phyloP scores from a whole-genome alignment of 2,797 vertebrate genomes.

The Propithecus deckenii region DNA sequence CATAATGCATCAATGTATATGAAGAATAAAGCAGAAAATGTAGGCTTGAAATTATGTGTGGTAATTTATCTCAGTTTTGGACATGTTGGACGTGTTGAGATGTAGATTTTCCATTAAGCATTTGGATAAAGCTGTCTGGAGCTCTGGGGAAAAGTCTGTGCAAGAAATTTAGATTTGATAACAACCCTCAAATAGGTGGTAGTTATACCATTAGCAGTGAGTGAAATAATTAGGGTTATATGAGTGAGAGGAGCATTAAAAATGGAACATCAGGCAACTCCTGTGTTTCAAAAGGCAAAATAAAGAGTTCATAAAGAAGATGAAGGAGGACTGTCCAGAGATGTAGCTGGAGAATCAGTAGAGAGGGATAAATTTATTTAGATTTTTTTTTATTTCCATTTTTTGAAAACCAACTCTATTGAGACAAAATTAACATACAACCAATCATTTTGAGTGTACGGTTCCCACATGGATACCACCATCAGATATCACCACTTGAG shows the following conservation, averaged over 20 bases:
- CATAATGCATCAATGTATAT: background rate
- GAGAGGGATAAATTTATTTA: background rate
- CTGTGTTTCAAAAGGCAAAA: background rate
- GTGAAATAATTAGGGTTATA: background rate
- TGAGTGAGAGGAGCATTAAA: background rate
- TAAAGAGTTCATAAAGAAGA: background rate
- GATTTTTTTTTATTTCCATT: background rate
- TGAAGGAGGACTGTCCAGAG: background rate
- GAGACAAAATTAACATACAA: background rate
- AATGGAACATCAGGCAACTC: background rate
- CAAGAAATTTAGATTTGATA: background rate
- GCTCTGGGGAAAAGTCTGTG: background rate
- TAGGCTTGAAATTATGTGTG: background rate
- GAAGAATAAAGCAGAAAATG: background rate
- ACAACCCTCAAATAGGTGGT: background rate
- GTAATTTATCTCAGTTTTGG: background rate
- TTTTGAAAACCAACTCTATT: background rate
- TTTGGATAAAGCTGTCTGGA: background rate
- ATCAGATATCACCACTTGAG: background rate
- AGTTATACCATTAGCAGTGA: background rate
- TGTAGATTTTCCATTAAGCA: background rate
- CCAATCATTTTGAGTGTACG: background rate
- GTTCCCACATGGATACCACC: background rate
- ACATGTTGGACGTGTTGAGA: background rate
- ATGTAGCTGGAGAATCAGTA: background rate